Conservation (phyloP, 2,113 vertebrate species). For the Ploceus nigricollis region DNA sequence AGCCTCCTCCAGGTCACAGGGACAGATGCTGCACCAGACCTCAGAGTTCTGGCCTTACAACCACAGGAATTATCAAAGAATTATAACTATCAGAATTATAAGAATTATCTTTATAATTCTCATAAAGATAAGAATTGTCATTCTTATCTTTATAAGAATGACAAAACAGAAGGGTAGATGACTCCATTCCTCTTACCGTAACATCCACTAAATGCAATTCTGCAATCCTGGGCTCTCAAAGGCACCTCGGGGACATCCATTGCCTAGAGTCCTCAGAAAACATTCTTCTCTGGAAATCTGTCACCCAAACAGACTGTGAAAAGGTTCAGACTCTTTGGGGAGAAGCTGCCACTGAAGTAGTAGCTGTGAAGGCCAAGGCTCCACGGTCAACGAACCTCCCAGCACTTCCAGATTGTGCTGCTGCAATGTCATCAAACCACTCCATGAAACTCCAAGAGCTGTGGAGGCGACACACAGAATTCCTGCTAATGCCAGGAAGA, state of each 20-base stretch:
- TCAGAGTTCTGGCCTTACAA: background rate
- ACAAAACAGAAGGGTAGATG: rapidly evolving
- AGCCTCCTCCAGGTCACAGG: background rate
- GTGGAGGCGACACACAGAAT: background rate
- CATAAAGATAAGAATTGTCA: no score
- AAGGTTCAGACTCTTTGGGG: background rate
- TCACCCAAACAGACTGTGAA: background rate
- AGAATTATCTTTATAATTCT: no score
- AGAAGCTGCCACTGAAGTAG: background rate
- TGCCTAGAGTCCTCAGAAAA: background rate
- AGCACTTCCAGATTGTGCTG: background rate
- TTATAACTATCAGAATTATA: no score
- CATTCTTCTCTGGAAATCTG: background rate
- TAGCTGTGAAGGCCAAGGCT: background rate
- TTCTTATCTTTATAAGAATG: no score
- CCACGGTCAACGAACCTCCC: rapidly evolving
- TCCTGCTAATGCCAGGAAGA: background rate
- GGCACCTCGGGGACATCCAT: background rate
- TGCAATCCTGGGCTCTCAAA: background rate
- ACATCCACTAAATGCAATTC: background rate
- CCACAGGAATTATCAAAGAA: rapidly evolving
- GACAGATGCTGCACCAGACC: background rate
- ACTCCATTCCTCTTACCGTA: background rate
- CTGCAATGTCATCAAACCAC: background rate
- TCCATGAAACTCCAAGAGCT: background rate